Percentiles rank a stretch among this genome's conserved stretches.
phyloP scores from a whole-genome alignment of 2,888 invertebrate genomes.

The Yponomeuta cagnagella region DNA sequence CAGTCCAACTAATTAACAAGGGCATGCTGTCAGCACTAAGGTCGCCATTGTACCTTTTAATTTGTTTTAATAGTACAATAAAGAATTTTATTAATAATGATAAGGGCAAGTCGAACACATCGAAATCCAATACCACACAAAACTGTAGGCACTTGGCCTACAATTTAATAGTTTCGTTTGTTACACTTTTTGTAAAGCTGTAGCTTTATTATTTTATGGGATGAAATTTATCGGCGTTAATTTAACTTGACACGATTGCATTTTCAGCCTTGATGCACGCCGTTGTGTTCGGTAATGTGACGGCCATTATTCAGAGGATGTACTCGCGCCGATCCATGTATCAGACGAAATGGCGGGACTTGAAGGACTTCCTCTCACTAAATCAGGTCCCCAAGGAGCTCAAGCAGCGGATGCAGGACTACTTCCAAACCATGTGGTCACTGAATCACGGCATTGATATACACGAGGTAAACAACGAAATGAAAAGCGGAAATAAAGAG shows the following conservation, averaged over 20 bases:
- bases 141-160: too few relatives aligned
- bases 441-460: conserved; percentile 98
- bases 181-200: neutral
- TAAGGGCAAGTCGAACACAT: too few relatives aligned
- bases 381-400: conserved; percentile 97
- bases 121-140: too few relatives aligned
- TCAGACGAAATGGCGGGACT: conserved; percentile 95
- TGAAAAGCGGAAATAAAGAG: neutral
- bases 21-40: too few relatives aligned
- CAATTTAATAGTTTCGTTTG: too few relatives aligned
- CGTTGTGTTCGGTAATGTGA: conserved; percentile 97
- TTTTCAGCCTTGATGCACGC: conserved; percentile 95
- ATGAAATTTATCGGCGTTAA: neutral
- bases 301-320: conserved; percentile 97
- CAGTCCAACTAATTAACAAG: too few relatives aligned
- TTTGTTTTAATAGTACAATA: too few relatives aligned
- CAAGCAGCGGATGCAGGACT: conserved; percentile 97
- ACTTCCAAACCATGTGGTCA: conserved; percentile 99
- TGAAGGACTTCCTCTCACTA: conserved; percentile 95
- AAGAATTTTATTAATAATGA: too few relatives aligned
- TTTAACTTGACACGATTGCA: neutral
- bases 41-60: too few relatives aligned
- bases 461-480: conserved; percentile 83
- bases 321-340: conserved; percentile 95
- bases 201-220: neutral